Base-by-base conservation (phyloP, 2,888 invertebrate genomes). In the Zhuqinia jingwanae region DNA sequence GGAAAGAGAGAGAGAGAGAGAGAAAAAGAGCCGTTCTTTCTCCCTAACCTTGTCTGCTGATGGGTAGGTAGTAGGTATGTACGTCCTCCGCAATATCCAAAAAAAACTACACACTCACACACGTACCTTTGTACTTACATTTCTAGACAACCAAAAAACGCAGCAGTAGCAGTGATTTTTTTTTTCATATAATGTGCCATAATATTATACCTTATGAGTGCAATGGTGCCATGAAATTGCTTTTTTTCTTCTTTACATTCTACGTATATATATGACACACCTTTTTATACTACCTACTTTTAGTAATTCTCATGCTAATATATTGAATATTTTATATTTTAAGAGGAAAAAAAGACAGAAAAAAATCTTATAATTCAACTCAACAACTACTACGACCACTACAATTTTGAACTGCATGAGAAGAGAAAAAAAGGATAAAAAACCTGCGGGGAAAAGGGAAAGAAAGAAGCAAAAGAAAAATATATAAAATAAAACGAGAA, bases 131-230 rank as follows among this genome's bases (percentile, higher is more conserved):
- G 68, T 80, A 53, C 68, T 80, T 80, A 68, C 79, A n/a, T n/a
- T n/a, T 80, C 68, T 80, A 68, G 53, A 63, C 47, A 78, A 15
- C n/a, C 50, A 50, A n/a, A n/a, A n/a, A n/a, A n/a, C n/a, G n/a
- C n/a, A n/a, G n/a, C n/a, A n/a, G 50, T 50, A n/a, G 22, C 60
- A 80, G 25, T 53, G 80, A 80, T 80, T 80, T 80, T 80, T n/a
- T n/a, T n/a, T n/a, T n/a, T n/a, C 50, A 78, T 25, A 30, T 63
- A 63, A 79, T 65, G 65, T 79, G 79, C 45, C 50, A 25, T 60
- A 50, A 73, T 15, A 47, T 27, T 53, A n/a, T n/a, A 25, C 73
- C 73, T 73, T 73, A 50, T 45, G 47, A 70, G 47, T 75, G 50
- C 47, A 47, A 75, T 75, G 22, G 15, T 30, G 70, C 75, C n/a